Evolutionary conservation across 2,888 invertebrate genomes (phyloP).

Genomic region (Arge pagana): DNA sequence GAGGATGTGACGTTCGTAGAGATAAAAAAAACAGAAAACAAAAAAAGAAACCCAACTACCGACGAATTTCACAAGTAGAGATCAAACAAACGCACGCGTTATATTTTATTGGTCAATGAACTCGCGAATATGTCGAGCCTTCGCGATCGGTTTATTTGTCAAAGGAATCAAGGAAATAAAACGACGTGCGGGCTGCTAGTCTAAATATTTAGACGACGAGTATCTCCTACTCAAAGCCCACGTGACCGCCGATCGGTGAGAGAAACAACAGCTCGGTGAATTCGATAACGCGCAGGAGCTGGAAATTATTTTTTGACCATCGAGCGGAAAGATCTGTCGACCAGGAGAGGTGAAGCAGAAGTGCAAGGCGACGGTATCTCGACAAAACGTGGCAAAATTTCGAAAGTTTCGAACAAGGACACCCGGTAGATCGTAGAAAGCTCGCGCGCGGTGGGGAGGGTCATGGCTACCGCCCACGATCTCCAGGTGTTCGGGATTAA

Average conservation of each 20-base stretch:
- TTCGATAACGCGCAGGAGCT: neutral
- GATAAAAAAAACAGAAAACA: too few relatives aligned
- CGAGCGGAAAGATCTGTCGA: neutral
- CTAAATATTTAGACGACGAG: slow-evolving; percentile 9
- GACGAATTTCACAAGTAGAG: neutral
- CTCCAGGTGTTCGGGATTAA: slow-evolving; percentile 40
- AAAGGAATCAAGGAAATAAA: slow-evolving; percentile 12
- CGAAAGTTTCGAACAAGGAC: slow-evolving; percentile 17
- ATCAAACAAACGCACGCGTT: neutral
- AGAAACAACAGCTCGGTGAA: too few relatives aligned
- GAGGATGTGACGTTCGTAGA: too few relatives aligned
- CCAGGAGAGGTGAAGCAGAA: too few relatives aligned
- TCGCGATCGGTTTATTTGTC: slow-evolving; percentile 13
- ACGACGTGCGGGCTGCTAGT: slow-evolving; percentile 1
- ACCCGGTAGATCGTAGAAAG: slow-evolving; percentile 33
- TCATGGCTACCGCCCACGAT: slow-evolving; percentile 31
- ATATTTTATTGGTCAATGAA: slow-evolving; percentile 17
- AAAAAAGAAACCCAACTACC: too few relatives aligned
- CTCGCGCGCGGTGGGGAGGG: slow-evolving; percentile 24
- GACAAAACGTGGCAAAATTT: neutral
- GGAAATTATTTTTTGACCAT: neutral
- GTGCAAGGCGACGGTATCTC: neutral
- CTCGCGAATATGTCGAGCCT: neutral
- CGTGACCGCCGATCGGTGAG: neutral
- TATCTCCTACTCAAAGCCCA: neutral